Conservation (phyloP, 2,113 vertebrate genomes). For the Noctilio leporinus region DNA sequence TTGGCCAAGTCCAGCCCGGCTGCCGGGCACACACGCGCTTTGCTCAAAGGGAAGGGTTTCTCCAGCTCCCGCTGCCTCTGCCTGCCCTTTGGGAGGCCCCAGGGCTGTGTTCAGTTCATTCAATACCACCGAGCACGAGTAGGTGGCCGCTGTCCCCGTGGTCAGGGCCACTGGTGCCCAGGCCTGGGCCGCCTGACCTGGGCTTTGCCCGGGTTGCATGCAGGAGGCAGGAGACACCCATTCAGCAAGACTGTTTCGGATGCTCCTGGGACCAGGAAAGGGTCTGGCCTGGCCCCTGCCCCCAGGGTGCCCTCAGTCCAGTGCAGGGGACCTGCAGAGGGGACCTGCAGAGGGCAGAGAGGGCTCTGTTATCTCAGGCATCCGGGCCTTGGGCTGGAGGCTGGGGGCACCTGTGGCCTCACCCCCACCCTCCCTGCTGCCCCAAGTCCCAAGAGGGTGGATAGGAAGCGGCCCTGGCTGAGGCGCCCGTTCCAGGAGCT, state of each 20-base stretch:
- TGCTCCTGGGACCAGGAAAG: not conserved
- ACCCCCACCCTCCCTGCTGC: not conserved
- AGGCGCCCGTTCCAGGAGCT: not conserved
- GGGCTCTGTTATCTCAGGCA: rapidly evolving
- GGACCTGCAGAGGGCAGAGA: rapidly evolving
- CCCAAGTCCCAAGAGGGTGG: rapidly evolving
- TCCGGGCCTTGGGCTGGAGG: not conserved
- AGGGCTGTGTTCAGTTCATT: not conserved
- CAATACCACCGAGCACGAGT: rapidly evolving
- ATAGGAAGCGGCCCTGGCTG: not conserved
- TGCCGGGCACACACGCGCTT: rapidly evolving
- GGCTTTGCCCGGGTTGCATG: not conserved
- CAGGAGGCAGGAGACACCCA: not conserved
- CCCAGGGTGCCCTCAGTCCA: not conserved
- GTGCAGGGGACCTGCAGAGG: not conserved
- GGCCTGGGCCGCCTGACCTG: rapidly evolving
- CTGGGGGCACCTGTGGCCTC: not conserved
- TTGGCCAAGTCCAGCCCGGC: rapidly evolving
- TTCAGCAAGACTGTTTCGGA: not conserved
- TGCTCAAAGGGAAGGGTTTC: too few relatives aligned
- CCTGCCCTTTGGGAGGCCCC: not conserved
- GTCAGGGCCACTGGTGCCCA: rapidly evolving
- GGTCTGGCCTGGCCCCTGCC: too few relatives aligned
- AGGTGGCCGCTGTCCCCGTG: not conserved
- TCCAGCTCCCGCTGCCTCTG: not conserved